phyloP scores from a whole-genome alignment of 2,113 vertebrate genomes.

The Indicator indicator region DNA sequence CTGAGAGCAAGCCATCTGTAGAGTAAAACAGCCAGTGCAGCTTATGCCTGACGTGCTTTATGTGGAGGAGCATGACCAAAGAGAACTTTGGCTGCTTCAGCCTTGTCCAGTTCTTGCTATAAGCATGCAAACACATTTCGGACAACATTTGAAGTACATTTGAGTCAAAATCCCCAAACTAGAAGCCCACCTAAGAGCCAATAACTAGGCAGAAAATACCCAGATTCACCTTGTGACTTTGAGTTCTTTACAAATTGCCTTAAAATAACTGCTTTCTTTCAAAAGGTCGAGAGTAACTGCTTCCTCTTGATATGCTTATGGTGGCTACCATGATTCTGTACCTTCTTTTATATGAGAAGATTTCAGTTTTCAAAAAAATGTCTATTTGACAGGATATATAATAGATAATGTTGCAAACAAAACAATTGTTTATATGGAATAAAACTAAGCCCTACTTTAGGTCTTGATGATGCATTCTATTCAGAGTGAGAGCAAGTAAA shows the following conservation, averaged over 20 bases:
- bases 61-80: neutral
- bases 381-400: neutral
- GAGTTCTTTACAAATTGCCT: neutral
- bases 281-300: neutral
- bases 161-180: neutral
- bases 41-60: neutral
- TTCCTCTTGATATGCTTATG: neutral
- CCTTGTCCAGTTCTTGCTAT: neutral
- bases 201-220: neutral
- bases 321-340: neutral
- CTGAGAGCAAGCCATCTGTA: neutral
- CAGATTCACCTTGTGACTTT: neutral
- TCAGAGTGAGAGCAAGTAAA: neutral
- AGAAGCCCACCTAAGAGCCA: neutral
- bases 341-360: neutral
- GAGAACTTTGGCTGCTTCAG: neutral
- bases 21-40: neutral
- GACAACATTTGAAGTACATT: neutral
- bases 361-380: neutral
- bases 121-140: neutral
- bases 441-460: neutral
- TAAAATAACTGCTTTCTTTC: neutral
- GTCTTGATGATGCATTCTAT: neutral
- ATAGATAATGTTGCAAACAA: neutral
- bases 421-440: neutral